Conservation (phyloP, 2,888 invertebrate species). For the Mythimna ferrago region DNA sequence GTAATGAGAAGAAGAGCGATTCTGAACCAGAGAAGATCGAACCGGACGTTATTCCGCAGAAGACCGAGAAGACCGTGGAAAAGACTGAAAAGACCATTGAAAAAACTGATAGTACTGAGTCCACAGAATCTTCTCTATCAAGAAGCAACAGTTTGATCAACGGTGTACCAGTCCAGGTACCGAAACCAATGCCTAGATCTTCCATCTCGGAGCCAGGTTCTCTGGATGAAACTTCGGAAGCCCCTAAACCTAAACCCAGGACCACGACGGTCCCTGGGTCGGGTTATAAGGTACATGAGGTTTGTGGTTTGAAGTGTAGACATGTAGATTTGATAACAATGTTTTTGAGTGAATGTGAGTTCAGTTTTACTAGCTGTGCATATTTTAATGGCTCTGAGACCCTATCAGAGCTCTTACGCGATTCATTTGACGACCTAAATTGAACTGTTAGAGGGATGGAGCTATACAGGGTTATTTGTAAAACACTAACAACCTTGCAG, state of each 20-base stretch:
- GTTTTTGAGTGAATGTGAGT: conserved; percentile 39
- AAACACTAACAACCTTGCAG: too few relatives aligned
- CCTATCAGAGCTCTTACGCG: too few relatives aligned
- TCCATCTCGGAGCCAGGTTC: conserved; percentile 93
- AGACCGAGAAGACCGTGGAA: conserved; percentile 60
- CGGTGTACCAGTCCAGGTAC: conserved; percentile 89
- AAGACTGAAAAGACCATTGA: conserved; percentile 70
- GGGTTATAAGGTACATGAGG: conserved; percentile 94
- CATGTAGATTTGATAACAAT: conserved; percentile 16
- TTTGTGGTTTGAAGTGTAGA: conserved; percentile 55
- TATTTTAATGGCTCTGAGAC: neutral
- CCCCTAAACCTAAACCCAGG: conserved; percentile 92
- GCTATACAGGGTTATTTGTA: too few relatives aligned
- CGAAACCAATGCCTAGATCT: conserved; percentile 95
- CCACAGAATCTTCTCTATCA: conserved; percentile 78
- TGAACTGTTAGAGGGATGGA: too few relatives aligned
- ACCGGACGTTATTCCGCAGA: conserved; percentile 67
- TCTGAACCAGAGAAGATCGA: conserved; percentile 68
- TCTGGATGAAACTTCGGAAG: conserved; percentile 85
- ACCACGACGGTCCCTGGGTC: conserved; percentile 92
- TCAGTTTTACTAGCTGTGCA: conserved; percentile 16
- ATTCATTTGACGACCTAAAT: too few relatives aligned
- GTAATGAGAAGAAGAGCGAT: conserved; percentile 68
- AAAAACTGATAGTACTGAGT: conserved; percentile 81
- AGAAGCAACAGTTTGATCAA: conserved; percentile 86